Percentiles rank a stretch among this genome's conserved stretches.
Conservation (phyloP, 2,113 vertebrate species). For the Podocnemis expansa region DNA sequence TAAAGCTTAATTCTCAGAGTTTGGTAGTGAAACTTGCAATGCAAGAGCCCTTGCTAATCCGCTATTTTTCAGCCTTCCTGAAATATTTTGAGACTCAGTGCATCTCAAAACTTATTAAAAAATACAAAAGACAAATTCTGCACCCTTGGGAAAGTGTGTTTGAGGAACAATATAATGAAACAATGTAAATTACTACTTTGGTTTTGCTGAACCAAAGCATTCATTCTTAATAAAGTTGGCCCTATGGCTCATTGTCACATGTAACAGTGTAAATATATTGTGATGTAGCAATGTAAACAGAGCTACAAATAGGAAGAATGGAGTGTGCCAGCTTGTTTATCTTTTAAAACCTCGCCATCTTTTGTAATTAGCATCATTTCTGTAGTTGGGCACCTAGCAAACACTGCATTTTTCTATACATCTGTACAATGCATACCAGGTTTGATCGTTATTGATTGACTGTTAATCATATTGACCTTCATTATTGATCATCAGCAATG, state of each 20-base stretch:
- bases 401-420: neutral
- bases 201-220: neutral
- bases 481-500: neutral
- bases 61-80: neutral
- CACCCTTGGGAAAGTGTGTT: neutral
- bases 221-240: neutral
- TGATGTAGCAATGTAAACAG: neutral
- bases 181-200: neutral
- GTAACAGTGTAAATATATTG: neutral
- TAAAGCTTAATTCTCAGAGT: neutral
- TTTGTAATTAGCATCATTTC: neutral
- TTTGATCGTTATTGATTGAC: no score
- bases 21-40: neutral
- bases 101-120: neutral
- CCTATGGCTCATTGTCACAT: neutral
- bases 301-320: neutral
- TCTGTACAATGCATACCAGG: neutral
- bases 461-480: neutral
- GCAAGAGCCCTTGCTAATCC: neutral
- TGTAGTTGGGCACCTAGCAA: neutral
- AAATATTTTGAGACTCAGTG: neutral
- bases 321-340: neutral
- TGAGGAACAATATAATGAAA: neutral
- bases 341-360: neutral
- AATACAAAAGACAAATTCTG: neutral